A percentile compares a stretch with the other conserved stretches of the same genome.
phyloP scores from a whole-genome alignment of 2,888 invertebrate genomes.

The Dolichopus griseipennis region DNA sequence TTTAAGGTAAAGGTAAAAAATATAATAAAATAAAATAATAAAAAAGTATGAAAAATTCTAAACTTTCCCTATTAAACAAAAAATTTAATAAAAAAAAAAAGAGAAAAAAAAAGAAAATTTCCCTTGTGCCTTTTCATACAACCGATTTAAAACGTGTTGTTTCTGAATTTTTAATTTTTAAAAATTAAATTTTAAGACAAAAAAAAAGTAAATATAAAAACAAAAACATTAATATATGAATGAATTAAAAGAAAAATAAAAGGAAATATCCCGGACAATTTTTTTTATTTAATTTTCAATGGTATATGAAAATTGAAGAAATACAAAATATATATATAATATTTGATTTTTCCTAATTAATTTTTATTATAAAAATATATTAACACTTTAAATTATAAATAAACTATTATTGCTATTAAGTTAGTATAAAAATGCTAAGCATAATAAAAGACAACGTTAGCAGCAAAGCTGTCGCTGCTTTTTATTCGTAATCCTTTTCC shows the following conservation, averaged over 20 bases:
- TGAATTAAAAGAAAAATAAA: conserved; percentile 8
- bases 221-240: neutral
- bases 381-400: too few relatives aligned
- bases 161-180: conserved; percentile 23
- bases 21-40: neutral
- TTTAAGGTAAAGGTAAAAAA: too few relatives aligned
- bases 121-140: conserved; percentile 30
- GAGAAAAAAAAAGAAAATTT: conserved; percentile 27
- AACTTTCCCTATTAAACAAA: conserved; percentile 8
- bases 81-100: conserved; percentile 15
- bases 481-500: too few relatives aligned
- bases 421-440: too few relatives aligned
- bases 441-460: too few relatives aligned
- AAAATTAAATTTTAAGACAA: conserved; percentile 15
- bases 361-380: too few relatives aligned
- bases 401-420: too few relatives aligned
- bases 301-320: conserved; percentile 9
- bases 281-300: conserved; percentile 15
- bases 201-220: neutral
- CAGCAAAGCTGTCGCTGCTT: too few relatives aligned
- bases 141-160: conserved; percentile 26
- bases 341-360: too few relatives aligned
- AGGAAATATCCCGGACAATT: conserved; percentile 14
- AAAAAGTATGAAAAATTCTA: conserved; percentile 7
- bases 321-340: too few relatives aligned